These are phyloP conservation scores for Sussaba pulchella DNA, from an alignment of 2,888 invertebrate species.

Conservation along the genomic window DNA sequence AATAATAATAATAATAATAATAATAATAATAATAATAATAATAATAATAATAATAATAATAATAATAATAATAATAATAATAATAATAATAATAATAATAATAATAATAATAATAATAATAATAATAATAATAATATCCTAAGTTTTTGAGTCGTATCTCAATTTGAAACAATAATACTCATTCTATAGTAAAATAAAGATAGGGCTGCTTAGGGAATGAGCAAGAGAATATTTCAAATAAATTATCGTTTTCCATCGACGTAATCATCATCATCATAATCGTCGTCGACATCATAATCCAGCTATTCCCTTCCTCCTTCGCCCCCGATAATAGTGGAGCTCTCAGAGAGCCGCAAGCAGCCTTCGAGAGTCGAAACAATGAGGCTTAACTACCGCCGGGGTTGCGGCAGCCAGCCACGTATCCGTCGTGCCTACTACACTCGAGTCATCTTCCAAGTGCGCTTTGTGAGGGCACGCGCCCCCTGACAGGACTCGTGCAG, in stretches of 20 bases:
- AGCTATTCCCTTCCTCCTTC: slow-evolving; percentile 24
- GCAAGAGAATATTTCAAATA: too few species aligned
- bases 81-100: too few species aligned
- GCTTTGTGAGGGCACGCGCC: slow-evolving; percentile 83
- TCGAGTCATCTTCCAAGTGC: slow-evolving; percentile 82
- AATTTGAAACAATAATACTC: too few species aligned
- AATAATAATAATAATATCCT: too few species aligned
- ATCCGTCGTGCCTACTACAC: slow-evolving; percentile 66
- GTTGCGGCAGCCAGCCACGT: slow-evolving; percentile 66
- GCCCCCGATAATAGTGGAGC: slow-evolving; percentile 37
- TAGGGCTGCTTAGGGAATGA: too few species aligned
- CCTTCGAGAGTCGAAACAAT: slow-evolving; percentile 78
- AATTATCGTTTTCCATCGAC: slow-evolving; percentile 9
- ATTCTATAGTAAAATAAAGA: too few species aligned
- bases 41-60: too few species aligned
- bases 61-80: too few species aligned
- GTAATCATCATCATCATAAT: slow-evolving; percentile 48
- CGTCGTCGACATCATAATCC: slow-evolving; percentile 38
- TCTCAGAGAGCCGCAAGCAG: slow-evolving; percentile 44
- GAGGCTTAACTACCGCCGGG: slow-evolving; percentile 77
- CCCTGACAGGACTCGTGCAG: slow-evolving; percentile 71
- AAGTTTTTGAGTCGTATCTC: too few species aligned
- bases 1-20: too few species aligned
- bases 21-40: too few species aligned
- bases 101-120: too few species aligned